Conservation (phyloP, 2,797 vertebrate genomes). For the Acipenser oxyrinchus region DNA sequence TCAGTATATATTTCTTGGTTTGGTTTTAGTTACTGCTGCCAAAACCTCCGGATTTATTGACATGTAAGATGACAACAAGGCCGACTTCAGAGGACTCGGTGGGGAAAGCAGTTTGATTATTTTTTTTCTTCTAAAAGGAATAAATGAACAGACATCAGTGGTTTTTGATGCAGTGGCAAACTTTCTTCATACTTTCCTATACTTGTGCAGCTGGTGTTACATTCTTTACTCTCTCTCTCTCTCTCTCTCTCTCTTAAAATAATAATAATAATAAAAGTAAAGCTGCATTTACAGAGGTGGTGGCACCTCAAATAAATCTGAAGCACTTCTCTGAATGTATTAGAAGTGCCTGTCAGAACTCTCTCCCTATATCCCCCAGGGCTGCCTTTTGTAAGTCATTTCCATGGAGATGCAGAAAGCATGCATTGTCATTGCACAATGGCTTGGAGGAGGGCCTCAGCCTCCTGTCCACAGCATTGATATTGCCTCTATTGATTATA, state of each 20-base stretch:
- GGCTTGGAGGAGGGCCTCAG: not conserved
- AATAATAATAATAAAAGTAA: too few relatives aligned
- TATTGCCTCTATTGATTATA: too few relatives aligned
- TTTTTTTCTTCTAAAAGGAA: too few relatives aligned
- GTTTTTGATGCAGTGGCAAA: slow-evolving; percentile 15
- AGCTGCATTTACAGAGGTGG: not conserved
- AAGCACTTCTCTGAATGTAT: not conserved
- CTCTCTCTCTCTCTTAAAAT: too few relatives aligned
- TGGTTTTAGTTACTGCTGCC: too few relatives aligned
- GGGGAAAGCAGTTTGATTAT: too few relatives aligned
- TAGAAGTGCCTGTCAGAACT: slow-evolving; percentile 36
- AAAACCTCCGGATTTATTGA: too few relatives aligned
- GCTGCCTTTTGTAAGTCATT: slow-evolving; percentile 50
- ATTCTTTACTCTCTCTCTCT: not conserved
- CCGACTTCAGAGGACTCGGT: too few relatives aligned
- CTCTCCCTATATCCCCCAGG: slow-evolving; percentile 45
- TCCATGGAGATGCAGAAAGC: slow-evolving; percentile 65
- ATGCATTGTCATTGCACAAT: slow-evolving; percentile 63
- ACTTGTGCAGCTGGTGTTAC: slow-evolving; percentile 3
- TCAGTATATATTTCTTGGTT: too few relatives aligned
- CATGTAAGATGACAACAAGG: too few relatives aligned
- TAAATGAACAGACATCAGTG: not conserved
- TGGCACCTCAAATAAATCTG: not conserved
- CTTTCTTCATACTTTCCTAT: not conserved
- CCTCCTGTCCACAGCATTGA: too few relatives aligned